Conservation (phyloP, 2,113 vertebrate species). For the Eira barbara region DNA sequence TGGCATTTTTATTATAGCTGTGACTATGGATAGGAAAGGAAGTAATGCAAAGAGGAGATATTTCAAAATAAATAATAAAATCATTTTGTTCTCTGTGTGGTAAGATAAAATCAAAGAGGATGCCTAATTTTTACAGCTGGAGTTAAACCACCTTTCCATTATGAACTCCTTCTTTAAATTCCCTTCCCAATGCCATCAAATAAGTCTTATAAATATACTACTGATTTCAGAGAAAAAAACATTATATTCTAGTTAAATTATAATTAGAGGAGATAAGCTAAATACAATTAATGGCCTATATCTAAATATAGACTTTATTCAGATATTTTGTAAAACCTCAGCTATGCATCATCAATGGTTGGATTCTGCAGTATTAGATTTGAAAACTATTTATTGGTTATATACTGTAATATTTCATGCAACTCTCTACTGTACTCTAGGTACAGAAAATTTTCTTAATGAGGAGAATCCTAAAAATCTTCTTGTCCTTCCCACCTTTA, state of each 20-base stretch:
- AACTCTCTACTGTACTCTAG: background rate
- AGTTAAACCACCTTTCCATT: background rate
- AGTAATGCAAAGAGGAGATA: background rate
- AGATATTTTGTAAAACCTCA: background rate
- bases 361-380: background rate
- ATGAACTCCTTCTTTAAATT: background rate
- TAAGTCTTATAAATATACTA: background rate
- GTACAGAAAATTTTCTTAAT: background rate
- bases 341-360: background rate
- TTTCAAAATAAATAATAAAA: background rate
- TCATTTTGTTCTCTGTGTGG: background rate
- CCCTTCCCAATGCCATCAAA: background rate
- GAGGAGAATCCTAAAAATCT: background rate
- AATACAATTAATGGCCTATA: background rate
- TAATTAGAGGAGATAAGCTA: background rate
- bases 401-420: background rate
- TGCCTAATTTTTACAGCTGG: background rate
- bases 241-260: background rate
- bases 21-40: background rate
- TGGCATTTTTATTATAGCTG: background rate
- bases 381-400: background rate
- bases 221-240: background rate
- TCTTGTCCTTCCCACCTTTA: rapidly evolving
- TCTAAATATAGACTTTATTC: background rate
- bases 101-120: background rate